A percentile compares a stretch with the other conserved stretches of the same genome.
These are phyloP conservation scores for Pteronotus mesoamericanus DNA, from an alignment of 2,797 vertebrate genomes.

Conservation along the genomic window DNA sequence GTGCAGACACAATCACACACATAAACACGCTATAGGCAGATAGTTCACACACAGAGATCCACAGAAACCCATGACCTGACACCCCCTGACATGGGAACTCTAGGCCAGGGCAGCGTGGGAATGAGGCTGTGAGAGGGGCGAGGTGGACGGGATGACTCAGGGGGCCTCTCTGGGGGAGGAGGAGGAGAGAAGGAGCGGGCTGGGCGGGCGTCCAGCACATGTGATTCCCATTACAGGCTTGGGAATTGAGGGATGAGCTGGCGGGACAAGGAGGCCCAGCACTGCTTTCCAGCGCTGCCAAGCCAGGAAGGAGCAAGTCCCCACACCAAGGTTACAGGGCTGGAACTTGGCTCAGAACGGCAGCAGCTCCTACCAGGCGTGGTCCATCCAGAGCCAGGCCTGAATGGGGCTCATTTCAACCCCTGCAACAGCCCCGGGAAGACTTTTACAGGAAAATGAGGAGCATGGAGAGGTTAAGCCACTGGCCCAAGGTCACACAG, in stretches of 20 bases:
- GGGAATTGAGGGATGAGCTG: slow-evolving; percentile 66
- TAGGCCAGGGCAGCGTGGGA: slow-evolving; percentile 49
- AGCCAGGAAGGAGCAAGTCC: slow-evolving; percentile 46
- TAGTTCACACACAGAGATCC: not conserved
- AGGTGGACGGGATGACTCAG: slow-evolving; percentile 37
- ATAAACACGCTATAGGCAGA: not conserved
- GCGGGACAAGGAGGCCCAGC: slow-evolving; percentile 59
- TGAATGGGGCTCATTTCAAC: not conserved
- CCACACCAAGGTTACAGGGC: not conserved
- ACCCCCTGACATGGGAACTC: not conserved
- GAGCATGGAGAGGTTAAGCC: not conserved
- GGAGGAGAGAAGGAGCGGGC: not conserved
- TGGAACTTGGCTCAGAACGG: not conserved
- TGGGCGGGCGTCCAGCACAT: slow-evolving; percentile 50
- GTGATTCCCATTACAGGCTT: slow-evolving; percentile 64
- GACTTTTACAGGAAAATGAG: not conserved
- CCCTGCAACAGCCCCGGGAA: not conserved
- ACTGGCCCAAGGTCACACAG: not conserved
- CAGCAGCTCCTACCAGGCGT: not conserved
- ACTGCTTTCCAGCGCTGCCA: slow-evolving; percentile 13
- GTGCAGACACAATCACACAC: not conserved
- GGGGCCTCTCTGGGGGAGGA: not conserved
- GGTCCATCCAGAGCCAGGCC: not conserved
- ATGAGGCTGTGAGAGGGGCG: not conserved
- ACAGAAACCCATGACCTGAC: not conserved